Base-by-base conservation (phyloP, 2,888 invertebrate species). In the Sinohyriopsis cumingii region DNA sequence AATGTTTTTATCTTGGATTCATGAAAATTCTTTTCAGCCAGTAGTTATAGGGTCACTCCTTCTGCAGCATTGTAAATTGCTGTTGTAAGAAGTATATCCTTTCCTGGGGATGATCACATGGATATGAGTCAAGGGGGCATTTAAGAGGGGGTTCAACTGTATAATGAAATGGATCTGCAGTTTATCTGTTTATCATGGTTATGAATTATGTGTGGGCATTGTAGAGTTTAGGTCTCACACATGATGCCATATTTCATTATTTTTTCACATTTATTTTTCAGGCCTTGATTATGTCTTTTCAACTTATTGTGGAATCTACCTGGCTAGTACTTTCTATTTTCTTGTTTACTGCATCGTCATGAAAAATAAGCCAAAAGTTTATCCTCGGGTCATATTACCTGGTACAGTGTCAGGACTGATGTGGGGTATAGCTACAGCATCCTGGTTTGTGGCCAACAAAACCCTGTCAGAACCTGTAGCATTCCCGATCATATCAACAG, bases 371-470 rank as follows among this genome's bases (percentile, higher is more conserved):
- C 91, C 91, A 1, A 78, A 79, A 67, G 82, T 91, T n/a, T 89
- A 89, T 69, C 87, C 89, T 0, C 77, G 82, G 25, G 86, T 86
- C 20, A 87, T 90, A 59, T 79, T 91, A 45, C 92, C 91, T 4
- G 90, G 89, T 18, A 79, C 91, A 57, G 72, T 89, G n/a, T 88
- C 90, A 5, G 92, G 92, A 0, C 61, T 89, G 15, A 87, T 92
- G 86, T 92, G 92, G 91, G 90, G 86, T 6, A 75, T 91, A 12
- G 92, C 91, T 25, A 89, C 90, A n/a, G 80, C 88, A 7, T 83
- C 87, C 57, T 92, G 91, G 87, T 91, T 92, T 82, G 82, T 92
- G 20, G 91, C 92, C 45, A 92, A 92, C 81, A 85, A 89, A 68
- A 82, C 85, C 4, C 84, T 92, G 53, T 90, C 90, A 1, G 90